These are phyloP conservation scores for Tineola bisselliella DNA, from an alignment of 2,888 invertebrate genomes.

Conservation along the genomic window DNA sequence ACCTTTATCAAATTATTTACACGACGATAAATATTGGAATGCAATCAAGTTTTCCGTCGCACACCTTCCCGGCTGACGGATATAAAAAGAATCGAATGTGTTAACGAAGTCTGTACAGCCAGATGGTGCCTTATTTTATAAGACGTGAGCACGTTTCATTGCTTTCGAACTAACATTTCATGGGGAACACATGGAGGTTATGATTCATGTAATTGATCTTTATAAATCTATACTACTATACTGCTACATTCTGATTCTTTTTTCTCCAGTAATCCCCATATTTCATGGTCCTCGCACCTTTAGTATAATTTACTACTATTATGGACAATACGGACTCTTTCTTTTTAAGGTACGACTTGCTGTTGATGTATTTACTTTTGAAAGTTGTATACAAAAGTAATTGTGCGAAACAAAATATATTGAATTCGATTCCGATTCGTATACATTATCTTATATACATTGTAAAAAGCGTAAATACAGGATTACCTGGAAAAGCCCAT, in stretches of 20 bases:
- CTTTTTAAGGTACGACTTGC: too few species aligned
- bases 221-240: not conserved
- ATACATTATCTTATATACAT: not conserved
- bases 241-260: not conserved
- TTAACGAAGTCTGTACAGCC: constrained; percentile 37
- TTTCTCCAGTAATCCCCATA: too few species aligned
- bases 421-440: not conserved
- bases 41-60: not conserved
- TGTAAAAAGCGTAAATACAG: not conserved
- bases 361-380: too few species aligned
- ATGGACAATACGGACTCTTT: too few species aligned
- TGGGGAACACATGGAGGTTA: constrained; percentile 27
- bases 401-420: too few species aligned
- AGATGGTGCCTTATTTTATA: constrained; percentile 39
- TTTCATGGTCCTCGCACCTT: too few species aligned
- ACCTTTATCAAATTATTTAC: not conserved
- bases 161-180: constrained; percentile 23
- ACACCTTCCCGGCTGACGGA: not conserved
- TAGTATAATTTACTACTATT: too few species aligned
- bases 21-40: not conserved
- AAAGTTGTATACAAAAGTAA: too few species aligned
- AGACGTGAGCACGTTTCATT: constrained; percentile 25
- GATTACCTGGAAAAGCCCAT: constrained; percentile 6
- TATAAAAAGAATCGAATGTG: constrained; percentile 28
- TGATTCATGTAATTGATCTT: constrained; percentile 19